Base-by-base conservation (phyloP, 2,888 invertebrate species). In the Corbicula japonica region DNA sequence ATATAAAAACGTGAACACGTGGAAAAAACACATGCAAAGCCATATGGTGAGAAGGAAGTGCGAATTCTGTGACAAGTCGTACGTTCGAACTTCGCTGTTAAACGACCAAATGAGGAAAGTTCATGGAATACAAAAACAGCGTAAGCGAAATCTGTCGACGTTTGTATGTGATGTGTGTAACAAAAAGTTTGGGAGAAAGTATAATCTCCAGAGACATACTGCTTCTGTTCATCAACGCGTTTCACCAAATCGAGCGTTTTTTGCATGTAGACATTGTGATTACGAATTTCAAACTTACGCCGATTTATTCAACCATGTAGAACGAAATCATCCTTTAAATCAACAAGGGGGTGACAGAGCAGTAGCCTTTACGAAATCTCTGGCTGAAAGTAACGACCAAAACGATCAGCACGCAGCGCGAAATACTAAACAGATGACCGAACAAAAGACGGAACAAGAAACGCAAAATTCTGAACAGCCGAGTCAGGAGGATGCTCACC, bases 191-290 rank as follows among this genome's bases (percentile, higher is more conserved):
- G 8, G 15, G 10, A 58, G 23, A n/a, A 18, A 26, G 28, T 61
- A 52, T 41, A n/a, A 71, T 34, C 50, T 71, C 3, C 38, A 26
- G 23, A 32, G 38, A 30, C 71, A 71, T 61, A 62, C 38, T 5
- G n/a, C 46, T 32, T 15, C 23, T 32, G 35, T 23, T 18, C 50
- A 70, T 35, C 15, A 35, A 21, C 54, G 46, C n/a, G 10, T 8
- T 26, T 30, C 32, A 21, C 38, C 30, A 26, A 32, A 48, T 21
- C 2, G 28, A 32, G 10, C n/a, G 10, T 26, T 21, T 12, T 71
- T 61, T 61, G 5, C 38, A 18, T 62, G 62, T 52, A 61, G 50
- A 62, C 54, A 71, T 34, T 62, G 71, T 62, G n/a, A 21, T 12
- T 35, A 28, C 6, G 30, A 52, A 12, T 71, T 71, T 41, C 30